Conservation (phyloP, 2,113 vertebrate genomes). For the Noctilio leporinus region DNA sequence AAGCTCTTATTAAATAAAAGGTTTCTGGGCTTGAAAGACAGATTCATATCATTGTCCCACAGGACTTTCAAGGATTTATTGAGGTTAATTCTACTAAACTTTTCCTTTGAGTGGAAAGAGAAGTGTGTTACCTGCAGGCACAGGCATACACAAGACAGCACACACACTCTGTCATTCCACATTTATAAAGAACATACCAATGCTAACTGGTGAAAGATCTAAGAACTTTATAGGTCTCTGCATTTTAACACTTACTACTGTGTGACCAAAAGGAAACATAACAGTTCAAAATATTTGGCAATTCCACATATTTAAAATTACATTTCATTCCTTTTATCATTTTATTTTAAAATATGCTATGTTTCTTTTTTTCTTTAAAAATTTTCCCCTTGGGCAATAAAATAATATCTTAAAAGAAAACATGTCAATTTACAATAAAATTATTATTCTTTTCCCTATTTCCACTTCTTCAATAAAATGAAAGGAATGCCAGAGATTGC, state of each 20-base stretch:
- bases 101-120: not conserved
- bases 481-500: conserved; percentile 61
- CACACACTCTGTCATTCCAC: not conserved
- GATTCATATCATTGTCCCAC: not conserved
- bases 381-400: conserved; percentile 27
- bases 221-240: not conserved
- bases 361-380: not conserved
- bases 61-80: not conserved
- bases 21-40: not conserved
- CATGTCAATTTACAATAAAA: conserved; percentile 62
- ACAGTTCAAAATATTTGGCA: conserved; percentile 47
- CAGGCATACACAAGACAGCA: not conserved
- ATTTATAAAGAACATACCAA: not conserved
- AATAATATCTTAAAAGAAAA: conserved; percentile 64
- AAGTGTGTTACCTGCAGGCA: not conserved
- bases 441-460: conserved; percentile 52
- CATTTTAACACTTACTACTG: not conserved
- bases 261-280: conserved; percentile 42
- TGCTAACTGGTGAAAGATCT: not conserved
- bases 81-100: not conserved
- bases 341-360: conserved; percentile 55
- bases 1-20: not conserved
- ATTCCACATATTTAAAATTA: conserved; percentile 40
- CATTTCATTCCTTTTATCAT: conserved; percentile 43
- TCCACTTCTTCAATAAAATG: conserved; percentile 67